A percentile compares a stretch with the other conserved stretches of the same genome.
These are phyloP conservation scores for Asteroscopus sphinx DNA, from an alignment of 2,888 invertebrate species.

Conservation along the genomic window DNA sequence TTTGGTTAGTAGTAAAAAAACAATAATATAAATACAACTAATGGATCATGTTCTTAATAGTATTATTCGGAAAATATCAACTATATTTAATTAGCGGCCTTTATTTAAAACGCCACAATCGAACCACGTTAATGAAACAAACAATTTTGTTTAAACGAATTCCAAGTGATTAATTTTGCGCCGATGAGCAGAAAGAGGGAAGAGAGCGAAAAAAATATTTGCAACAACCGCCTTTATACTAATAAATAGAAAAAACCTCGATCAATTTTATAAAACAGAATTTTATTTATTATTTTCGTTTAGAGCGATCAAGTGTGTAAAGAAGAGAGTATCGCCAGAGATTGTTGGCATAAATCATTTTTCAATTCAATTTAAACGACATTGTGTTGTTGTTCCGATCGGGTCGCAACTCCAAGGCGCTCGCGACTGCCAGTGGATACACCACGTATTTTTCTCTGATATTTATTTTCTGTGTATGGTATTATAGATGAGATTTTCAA, in stretches of 20 bases:
- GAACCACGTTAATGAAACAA: conserved; percentile 8
- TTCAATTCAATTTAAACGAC: conserved; percentile 88
- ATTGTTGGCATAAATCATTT: conserved; percentile 87
- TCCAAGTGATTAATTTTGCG: conserved; percentile 17
- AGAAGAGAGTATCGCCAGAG: conserved; percentile 79
- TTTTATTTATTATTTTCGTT: conserved; percentile 79
- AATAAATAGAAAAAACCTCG: conserved; percentile 67
- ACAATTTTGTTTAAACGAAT: conserved; percentile 5
- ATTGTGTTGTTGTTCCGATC: conserved; percentile 81
- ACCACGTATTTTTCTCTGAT: conserved; percentile 46
- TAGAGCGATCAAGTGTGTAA: conserved; percentile 79
- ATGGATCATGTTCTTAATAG: too few relatives aligned
- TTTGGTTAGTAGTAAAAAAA: too few relatives aligned
- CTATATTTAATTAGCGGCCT: neutral
- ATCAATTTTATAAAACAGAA: conserved; percentile 72
- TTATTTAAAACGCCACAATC: neutral
- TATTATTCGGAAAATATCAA: too few relatives aligned
- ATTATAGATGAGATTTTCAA: conserved; percentile 5
- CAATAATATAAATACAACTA: too few relatives aligned
- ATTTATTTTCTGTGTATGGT: conserved; percentile 47
- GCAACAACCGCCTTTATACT: conserved; percentile 64
- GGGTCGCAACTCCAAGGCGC: conserved; percentile 53
- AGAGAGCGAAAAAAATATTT: conserved; percentile 45
- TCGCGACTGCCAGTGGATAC: conserved; percentile 61
- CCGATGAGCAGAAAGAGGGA: conserved; percentile 3